Evolutionary conservation across 2,113 vertebrate species (phyloP).

Genomic region (Hippocampus barbouri): DNA sequence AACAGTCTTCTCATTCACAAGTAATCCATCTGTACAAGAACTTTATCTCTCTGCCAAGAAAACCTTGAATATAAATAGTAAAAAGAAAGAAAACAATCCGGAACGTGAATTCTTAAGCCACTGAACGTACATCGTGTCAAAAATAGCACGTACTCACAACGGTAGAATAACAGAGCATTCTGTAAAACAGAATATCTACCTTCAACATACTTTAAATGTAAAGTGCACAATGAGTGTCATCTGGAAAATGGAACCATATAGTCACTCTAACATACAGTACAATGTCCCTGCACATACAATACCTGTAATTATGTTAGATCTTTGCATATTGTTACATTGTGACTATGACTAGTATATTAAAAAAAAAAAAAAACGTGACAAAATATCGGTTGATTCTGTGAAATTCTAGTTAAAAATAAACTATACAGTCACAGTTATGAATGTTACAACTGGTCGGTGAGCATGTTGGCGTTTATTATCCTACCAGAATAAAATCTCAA

Average conservation of each 20-base stretch:
- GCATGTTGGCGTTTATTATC: background rate
- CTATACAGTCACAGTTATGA: background rate
- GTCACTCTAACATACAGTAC: background rate
- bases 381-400: background rate
- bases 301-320: background rate
- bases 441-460: background rate
- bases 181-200: background rate
- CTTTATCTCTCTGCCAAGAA: constrained; percentile 20
- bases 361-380: background rate
- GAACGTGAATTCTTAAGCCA: constrained; percentile 10
- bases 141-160: background rate
- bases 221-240: background rate
- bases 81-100: constrained; percentile 39
- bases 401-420: background rate
- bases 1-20: background rate
- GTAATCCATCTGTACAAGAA: background rate
- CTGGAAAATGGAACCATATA: background rate
- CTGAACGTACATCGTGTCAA: background rate
- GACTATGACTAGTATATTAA: background rate
- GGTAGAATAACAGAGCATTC: background rate
- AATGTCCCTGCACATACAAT: background rate
- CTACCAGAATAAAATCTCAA: background rate
- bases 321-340: background rate
- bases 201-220: constrained; percentile 8
- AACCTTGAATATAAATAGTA: constrained; percentile 37